phyloP scores from a whole-genome alignment of 2,797 vertebrate genomes.

The Gallinago nigripennis region DNA sequence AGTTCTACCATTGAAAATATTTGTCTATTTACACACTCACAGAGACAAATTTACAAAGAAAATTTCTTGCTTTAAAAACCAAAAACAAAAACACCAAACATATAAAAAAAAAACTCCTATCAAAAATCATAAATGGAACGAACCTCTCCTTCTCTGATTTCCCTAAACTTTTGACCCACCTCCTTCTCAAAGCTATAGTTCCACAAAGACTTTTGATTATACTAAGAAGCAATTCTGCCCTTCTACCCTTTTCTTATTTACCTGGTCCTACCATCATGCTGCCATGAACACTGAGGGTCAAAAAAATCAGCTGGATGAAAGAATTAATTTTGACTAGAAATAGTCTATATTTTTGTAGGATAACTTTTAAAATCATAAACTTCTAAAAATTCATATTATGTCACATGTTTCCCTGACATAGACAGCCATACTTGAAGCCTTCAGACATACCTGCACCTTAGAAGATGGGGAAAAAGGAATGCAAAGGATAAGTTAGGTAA shows the following conservation, averaged over 20 bases:
- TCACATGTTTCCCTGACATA: neutral
- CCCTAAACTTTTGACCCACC: neutral
- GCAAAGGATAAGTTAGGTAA: neutral
- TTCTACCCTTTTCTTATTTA: neutral
- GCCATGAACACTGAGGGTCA: neutral
- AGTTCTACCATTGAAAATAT: neutral
- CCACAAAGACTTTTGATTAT: neutral
- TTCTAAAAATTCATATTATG: neutral
- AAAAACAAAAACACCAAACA: neutral
- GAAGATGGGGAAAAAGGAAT: neutral
- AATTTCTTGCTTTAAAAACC: neutral
- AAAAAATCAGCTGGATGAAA: neutral
- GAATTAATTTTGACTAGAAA: neutral
- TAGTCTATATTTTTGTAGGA: neutral
- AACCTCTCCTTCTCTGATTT: neutral
- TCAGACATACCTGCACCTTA: neutral
- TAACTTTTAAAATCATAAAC: neutral
- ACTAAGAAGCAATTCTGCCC: rapidly evolving
- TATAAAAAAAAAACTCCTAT: neutral
- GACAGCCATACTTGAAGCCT: neutral
- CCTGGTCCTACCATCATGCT: neutral
- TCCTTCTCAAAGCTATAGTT: neutral
- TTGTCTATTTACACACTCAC: neutral
- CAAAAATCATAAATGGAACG: neutral
- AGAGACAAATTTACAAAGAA: neutral